These are phyloP conservation scores for Drosophila ezoana DNA, from an alignment of 2,888 invertebrate species.

Conservation along the genomic window DNA sequence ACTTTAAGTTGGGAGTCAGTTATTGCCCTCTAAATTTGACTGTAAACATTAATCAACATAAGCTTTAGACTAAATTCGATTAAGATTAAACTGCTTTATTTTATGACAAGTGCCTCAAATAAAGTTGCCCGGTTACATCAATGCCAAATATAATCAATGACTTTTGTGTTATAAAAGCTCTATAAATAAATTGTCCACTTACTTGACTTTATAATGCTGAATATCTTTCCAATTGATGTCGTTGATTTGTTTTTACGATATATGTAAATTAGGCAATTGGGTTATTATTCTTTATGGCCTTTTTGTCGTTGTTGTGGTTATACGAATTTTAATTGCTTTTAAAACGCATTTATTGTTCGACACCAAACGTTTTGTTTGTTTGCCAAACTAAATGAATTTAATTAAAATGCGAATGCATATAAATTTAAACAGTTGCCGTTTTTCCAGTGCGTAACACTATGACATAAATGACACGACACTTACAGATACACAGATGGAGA, in stretches of 20 bases:
- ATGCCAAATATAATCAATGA: constrained; percentile 3
- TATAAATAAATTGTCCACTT: constrained; percentile 30
- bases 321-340: constrained; percentile 64
- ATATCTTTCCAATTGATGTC: constrained; percentile 19
- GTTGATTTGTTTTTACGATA: constrained; percentile 38
- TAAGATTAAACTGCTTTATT: background rate
- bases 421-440: constrained; percentile 48
- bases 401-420: constrained; percentile 56
- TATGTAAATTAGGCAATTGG: constrained; percentile 64
- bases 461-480: constrained; percentile 63
- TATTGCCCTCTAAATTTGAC: too few relatives aligned
- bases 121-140: background rate
- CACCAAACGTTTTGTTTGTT: constrained; percentile 64
- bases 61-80: background rate
- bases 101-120: background rate
- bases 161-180: constrained; percentile 21
- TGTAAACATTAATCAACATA: too few relatives aligned
- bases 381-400: constrained; percentile 42
- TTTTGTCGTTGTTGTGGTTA: constrained; percentile 42
- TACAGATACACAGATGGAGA: constrained; percentile 42
- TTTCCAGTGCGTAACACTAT: constrained; percentile 24
- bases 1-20: too few relatives aligned
- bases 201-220: constrained; percentile 32
- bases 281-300: constrained; percentile 50
- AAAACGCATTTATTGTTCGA: constrained; percentile 64